Base-by-base conservation (phyloP, 1,140 invertebrate genomes). In the Eueides isabella region DNA sequence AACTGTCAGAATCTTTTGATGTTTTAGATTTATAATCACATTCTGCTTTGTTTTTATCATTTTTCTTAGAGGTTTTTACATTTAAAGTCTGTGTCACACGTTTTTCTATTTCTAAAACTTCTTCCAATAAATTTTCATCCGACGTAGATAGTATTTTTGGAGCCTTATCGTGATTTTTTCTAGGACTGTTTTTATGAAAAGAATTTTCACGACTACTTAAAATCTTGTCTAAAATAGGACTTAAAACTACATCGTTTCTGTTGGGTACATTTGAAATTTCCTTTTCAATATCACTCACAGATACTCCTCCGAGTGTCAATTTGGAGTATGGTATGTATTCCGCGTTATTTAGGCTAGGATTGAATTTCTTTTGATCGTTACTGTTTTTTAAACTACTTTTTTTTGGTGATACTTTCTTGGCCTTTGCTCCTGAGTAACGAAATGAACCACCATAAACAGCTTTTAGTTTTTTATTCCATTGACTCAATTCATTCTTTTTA, bases 301-400 rank as follows among this genome's bases (percentile, higher is more conserved):
- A 86, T 5, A 89, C 87, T 29, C 92, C 92, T 28, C 93, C 92
- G 71, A 94, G 68, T 28, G 93, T 93, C 71, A 94, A 77, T 81
- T 93, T 86, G 23, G 91, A 87, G 80, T 94, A 94, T 6, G 93
- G 93, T 77, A 94, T 92, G 76, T 94, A 94, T 67, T 92, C 87
- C 1, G 79, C 71, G 74, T 90, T 93, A 71, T 92, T 92, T 72
- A 86, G 30, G 19, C 61, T 7, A 73, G 75, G 75, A 55, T 78
- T 61, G 16, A 70, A 72, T 30, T 30, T 72, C 71, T 70, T 74
- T 77, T 73, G 29, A 29, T 41, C 61, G 23, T 61, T 14, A 71
- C 19, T 55, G 41, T 38, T 72, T 65, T 74, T 85, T 16, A 35
- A 70, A 78, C 79, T 48, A 11, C 30, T 19, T 12, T 44, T 67